Percentiles rank a stretch among this genome's conserved stretches.
Conservation (phyloP, 2,888 invertebrate genomes). For the Papilio elwesi region DNA sequence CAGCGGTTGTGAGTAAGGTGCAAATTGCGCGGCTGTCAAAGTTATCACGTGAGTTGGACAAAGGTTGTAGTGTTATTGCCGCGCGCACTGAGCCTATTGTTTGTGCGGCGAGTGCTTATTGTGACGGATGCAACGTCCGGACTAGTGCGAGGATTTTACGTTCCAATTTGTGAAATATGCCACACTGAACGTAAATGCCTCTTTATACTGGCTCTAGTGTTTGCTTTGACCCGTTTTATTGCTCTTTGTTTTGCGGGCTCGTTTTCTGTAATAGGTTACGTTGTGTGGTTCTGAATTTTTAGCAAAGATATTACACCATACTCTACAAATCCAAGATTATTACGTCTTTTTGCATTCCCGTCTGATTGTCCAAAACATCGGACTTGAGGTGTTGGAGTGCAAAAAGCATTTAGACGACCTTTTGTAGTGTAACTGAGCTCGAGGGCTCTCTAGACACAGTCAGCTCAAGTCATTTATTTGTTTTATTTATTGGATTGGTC, state of each 20-base stretch:
- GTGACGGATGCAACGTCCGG: slow-evolving; percentile 30
- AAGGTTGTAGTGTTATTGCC: slow-evolving; percentile 54
- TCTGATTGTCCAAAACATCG: neutral
- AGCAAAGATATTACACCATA: neutral
- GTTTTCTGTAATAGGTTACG: slow-evolving; percentile 4
- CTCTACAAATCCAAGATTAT: too few relatives aligned
- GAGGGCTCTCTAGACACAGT: too few relatives aligned
- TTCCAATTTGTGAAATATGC: slow-evolving; percentile 25
- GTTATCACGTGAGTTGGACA: slow-evolving; percentile 47
- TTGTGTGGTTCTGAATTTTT: neutral
- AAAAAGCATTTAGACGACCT: neutral
- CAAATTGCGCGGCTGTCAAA: slow-evolving; percentile 62
- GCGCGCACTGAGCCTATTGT: slow-evolving; percentile 49
- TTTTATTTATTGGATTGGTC: too few relatives aligned
- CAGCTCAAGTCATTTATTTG: too few relatives aligned
- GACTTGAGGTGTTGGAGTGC: neutral
- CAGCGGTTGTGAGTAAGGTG: slow-evolving; percentile 51
- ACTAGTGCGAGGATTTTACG: slow-evolving; percentile 30
- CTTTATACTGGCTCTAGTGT: slow-evolving; percentile 8
- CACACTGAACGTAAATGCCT: slow-evolving; percentile 22
- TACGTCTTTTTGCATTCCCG: too few relatives aligned
- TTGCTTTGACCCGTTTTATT: slow-evolving; percentile 20
- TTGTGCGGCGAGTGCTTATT: slow-evolving; percentile 38
- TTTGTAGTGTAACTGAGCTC: too few relatives aligned
- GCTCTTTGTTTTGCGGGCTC: neutral